Conservation (phyloP, 2,888 invertebrate genomes). For the Athalia rosae region DNA sequence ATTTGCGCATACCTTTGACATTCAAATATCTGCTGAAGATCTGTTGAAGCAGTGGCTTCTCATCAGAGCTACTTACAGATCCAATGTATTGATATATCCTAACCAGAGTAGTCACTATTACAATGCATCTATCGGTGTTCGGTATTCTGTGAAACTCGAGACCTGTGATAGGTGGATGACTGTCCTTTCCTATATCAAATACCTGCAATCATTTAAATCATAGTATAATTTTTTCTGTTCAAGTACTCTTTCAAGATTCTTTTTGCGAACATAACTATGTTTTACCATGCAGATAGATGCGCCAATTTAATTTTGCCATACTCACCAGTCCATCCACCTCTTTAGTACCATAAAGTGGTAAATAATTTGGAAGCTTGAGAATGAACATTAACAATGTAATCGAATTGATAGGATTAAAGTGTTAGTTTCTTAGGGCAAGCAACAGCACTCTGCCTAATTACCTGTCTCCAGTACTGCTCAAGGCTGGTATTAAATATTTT, state of each 20-base stretch:
- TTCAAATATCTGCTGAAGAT: conserved; percentile 87
- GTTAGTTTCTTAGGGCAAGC: neutral
- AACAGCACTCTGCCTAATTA: conserved; percentile 63
- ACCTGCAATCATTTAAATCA: conserved; percentile 76
- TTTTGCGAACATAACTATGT: neutral
- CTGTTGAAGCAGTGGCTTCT: conserved; percentile 86
- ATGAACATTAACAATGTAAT: conserved; percentile 46
- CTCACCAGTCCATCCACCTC: conserved; percentile 86
- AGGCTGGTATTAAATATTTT: conserved; percentile 85
- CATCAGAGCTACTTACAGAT: conserved; percentile 81
- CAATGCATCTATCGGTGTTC: conserved; percentile 83
- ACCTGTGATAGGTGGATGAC: conserved; percentile 88
- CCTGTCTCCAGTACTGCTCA: conserved; percentile 91
- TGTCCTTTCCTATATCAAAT: conserved; percentile 89
- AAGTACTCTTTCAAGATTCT: neutral
- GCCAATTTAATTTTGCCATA: conserved; percentile 49
- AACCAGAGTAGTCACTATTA: conserved; percentile 89
- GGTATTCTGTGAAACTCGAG: conserved; percentile 87
- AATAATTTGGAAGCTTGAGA: conserved; percentile 84
- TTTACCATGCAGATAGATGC: too few species aligned
- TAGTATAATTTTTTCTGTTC: neutral
- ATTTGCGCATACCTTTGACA: conserved; percentile 76
- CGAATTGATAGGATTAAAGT: neutral
- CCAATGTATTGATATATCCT: conserved; percentile 93
- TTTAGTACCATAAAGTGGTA: conserved; percentile 83